Percentiles rank a stretch among this genome's conserved stretches.
Conservation (phyloP, 2,888 invertebrate genomes). For the Meiosimyza decipiens region DNA sequence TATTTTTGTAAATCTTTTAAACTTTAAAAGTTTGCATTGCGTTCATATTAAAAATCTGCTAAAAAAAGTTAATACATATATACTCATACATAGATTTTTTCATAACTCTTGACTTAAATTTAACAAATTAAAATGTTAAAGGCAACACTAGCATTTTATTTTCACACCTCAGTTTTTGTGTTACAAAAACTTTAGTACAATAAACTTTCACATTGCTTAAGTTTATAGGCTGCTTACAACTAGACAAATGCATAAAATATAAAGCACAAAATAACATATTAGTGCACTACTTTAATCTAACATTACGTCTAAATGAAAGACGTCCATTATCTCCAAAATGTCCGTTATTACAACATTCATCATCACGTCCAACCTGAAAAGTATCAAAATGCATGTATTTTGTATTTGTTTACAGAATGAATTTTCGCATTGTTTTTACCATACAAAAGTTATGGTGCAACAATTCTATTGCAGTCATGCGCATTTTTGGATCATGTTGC, state of each 20-base stretch:
- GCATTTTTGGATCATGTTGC: slow-evolving; percentile 80
- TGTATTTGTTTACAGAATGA: background rate
- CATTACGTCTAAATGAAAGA: slow-evolving; percentile 59
- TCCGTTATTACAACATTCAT: slow-evolving; percentile 57
- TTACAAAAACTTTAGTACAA: background rate
- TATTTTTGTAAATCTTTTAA: background rate
- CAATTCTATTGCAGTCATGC: slow-evolving; percentile 79
- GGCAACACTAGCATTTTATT: background rate
- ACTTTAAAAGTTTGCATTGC: background rate
- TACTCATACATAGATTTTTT: too few species aligned
- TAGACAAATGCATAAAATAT: background rate
- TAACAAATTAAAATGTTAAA: too few species aligned
- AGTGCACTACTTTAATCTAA: slow-evolving; percentile 36
- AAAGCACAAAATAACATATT: too few species aligned
- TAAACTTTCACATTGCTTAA: background rate
- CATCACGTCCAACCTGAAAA: slow-evolving; percentile 59
- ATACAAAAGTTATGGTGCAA: slow-evolving; percentile 80
- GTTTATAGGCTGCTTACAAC: slow-evolving; percentile 1
- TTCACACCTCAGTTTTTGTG: background rate
- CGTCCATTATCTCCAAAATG: slow-evolving; percentile 57
- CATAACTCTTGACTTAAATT: too few species aligned
- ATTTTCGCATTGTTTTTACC: slow-evolving; percentile 57
- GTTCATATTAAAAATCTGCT: too few species aligned
- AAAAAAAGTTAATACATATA: too few species aligned
- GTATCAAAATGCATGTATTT: background rate